Evolutionary conservation across 92 coral and sea anemone genomes (phyloP), one percentile per base, ranked within the genome.

Genomic region (Actinostola sp.): DNA sequence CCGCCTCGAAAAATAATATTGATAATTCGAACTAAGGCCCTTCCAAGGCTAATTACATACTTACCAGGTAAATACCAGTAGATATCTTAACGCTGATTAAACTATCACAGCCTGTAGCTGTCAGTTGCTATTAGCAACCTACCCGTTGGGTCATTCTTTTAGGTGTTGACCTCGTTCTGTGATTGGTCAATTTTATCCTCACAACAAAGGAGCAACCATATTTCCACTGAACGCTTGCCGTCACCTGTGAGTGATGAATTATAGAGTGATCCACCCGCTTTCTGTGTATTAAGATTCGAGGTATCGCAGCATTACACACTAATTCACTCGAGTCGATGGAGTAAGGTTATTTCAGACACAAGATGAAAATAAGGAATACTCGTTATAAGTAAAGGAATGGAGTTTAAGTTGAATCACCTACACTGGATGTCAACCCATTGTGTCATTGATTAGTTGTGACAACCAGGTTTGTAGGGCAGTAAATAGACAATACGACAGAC

Each of bases 161-260:
- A 29, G 63, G 63, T 57, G 63, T 57, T 20, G 63, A 57, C 63
- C 63, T 57, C 3, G 39, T 27, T 57, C 15, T 57, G 5, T 57
- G 63, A 57, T 57, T 57, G 63, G 63, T 57, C 39, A 14, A 25
- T 27, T 57, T 12, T 1, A 2, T 12, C 28, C 39, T 28, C 26
- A 27, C 13, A 57, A 57, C 39, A 57, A 57, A 27, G 39, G 1
- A 19, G 21, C 38, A 19, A 57, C 63, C 63, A 57, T 28, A 14
- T 28, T 21, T 57, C n/a, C 39, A 57, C 17, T 27, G 39, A 57
- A 21, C 42, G 42, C 63, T 57, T 6, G 29, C 36, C 9, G 63
- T 33, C 28, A 68, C 74, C 74, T 51, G 74, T 52, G 61, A 68
- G 13, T 21, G 26, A 68, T 68, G 49, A 68, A 68, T 68, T n/a